phyloP scores from a whole-genome alignment of 2,888 invertebrate species.

The Dolichopus griseipennis region DNA sequence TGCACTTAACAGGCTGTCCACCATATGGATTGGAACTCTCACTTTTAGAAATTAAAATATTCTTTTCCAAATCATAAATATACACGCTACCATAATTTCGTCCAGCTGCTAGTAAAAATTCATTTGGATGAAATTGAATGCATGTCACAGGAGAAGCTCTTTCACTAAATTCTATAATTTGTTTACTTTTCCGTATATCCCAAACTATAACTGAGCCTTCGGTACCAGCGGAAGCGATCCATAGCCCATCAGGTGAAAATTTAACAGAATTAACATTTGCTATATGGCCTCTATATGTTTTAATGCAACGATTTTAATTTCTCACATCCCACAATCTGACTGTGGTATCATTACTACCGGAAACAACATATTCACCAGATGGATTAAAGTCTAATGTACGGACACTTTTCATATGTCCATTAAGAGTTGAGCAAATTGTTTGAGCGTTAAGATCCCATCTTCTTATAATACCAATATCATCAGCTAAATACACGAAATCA shows the following conservation, averaged over 20 bases:
- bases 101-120: conserved; percentile 86
- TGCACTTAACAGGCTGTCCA: conserved; percentile 48
- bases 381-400: conserved; percentile 94
- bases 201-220: conserved; percentile 77
- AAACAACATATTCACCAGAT: conserved; percentile 87
- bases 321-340: conserved; percentile 80
- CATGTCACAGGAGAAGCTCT: conserved; percentile 79
- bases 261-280: conserved; percentile 84
- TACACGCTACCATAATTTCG: conserved; percentile 81
- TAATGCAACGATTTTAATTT: conserved; percentile 81
- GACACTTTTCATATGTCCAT: conserved; percentile 66
- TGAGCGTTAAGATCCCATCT: conserved; percentile 90
- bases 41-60: conserved; percentile 66
- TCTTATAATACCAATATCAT: conserved; percentile 86
- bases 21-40: conserved; percentile 62
- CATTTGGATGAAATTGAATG: conserved; percentile 94
- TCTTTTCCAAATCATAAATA: conserved; percentile 93
- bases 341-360: conserved; percentile 85
- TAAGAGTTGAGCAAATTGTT: conserved; percentile 39
- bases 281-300: conserved; percentile 87
- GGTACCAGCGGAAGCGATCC: conserved; percentile 94
- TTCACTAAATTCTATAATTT: conserved; percentile 77
- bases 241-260: conserved; percentile 96
- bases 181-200: conserved; percentile 87
- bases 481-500: conserved; percentile 90